Base-by-base conservation (phyloP, 53 echinoderm and acorn worm genomes). In the Henricia sp. region DNA sequence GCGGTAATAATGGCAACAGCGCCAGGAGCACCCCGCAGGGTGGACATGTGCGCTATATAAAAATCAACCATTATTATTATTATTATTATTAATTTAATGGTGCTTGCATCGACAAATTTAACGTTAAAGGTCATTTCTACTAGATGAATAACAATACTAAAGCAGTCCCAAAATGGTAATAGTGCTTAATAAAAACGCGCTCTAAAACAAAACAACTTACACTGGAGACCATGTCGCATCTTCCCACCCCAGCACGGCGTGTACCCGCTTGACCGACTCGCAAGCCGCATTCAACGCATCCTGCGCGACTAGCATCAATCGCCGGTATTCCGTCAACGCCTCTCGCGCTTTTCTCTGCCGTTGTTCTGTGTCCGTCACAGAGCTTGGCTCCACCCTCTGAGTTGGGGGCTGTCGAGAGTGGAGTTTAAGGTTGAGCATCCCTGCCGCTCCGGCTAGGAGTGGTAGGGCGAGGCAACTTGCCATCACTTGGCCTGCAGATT, bases 281-380 rank as follows among this genome's bases (percentile, higher is more conserved):
- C 80, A 62, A n/a, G 33, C 44, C 4, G 12, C 30, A 20, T 21
- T 33, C 23, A 80, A 50, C 44, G 21, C 25, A 50, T 80, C 80
- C 63, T 80, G 80, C 6, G 64, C 80, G 24, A 2, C 20, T 11
- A 80, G 63, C 80, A 80, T 80, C 63, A 80, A 20, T 20, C 35
- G 80, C 23, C 80, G 62, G 17, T 80, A 80, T 64, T 80, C 80
- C 0, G 63, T 64, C 63, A 80, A 36, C 10, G 50, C 40, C 48
- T 80, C 80, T 0, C 40, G 37, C 1, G 63, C 80, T 46, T 19
- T 80, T 37, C 20, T 64, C 80, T 80, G 64, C 32, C 50, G 56
- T 23, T 73, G 80, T 46, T 80, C 80, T 1, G 23, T 33, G 12
- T 64, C 63, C 0, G 70, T n/a, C n/a, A n/a, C 46, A 1, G 70